Percentiles rank a stretch among this genome's conserved stretches.
These are phyloP conservation scores for Heliconius hermathena DNA, from an alignment of 1,140 invertebrate species.

Conservation along the genomic window DNA sequence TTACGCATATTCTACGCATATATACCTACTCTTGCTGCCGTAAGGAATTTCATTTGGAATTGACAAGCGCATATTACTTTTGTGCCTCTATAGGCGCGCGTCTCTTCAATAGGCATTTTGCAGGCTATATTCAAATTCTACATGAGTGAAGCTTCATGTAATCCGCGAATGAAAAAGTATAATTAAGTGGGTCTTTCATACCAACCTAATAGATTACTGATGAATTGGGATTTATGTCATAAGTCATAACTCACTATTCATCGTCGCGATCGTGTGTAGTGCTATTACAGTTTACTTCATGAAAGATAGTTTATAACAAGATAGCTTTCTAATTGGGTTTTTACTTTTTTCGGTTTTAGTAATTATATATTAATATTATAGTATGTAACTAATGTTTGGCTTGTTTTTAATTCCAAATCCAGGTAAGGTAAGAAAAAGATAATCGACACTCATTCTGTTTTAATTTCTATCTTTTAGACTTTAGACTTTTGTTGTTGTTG, in stretches of 20 bases:
- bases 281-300: neutral
- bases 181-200: slow-evolving; percentile 22
- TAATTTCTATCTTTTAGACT: too few relatives aligned
- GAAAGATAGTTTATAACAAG: neutral
- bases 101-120: slow-evolving; percentile 26
- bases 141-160: slow-evolving; percentile 18
- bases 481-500: too few relatives aligned
- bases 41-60: slow-evolving; percentile 20
- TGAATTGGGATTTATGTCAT: slow-evolving; percentile 10
- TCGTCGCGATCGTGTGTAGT: neutral
- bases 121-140: slow-evolving; percentile 25
- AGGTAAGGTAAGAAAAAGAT: too few relatives aligned
- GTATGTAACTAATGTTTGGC: too few relatives aligned
- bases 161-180: slow-evolving; percentile 27
- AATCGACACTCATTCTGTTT: too few relatives aligned
- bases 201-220: slow-evolving; percentile 19
- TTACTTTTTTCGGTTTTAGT: too few relatives aligned
- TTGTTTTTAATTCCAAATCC: too few relatives aligned
- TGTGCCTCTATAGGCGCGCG: slow-evolving; percentile 13
- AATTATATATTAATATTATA: too few relatives aligned
- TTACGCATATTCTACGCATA: neutral
- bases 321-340: neutral
- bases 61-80: slow-evolving; percentile 21
- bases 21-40: neutral
- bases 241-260: neutral